Evolutionary conservation across 2,797 vertebrate genomes (phyloP).

Genomic region (Urophycis tenuis): DNA sequence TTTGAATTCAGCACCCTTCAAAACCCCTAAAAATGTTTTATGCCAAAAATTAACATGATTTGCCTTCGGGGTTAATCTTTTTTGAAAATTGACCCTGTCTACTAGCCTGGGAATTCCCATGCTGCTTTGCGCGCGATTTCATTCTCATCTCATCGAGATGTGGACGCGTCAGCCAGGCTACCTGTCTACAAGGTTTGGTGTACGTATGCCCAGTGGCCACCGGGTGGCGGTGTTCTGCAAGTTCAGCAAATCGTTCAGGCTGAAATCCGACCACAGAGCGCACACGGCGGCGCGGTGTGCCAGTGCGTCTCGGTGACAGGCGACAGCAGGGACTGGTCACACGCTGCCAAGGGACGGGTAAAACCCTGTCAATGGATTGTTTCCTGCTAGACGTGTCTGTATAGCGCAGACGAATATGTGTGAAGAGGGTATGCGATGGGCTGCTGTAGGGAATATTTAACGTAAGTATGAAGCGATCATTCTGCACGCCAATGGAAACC

Average conservation of each 20-base stretch:
- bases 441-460: background rate
- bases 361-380: background rate
- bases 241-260: background rate
- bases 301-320: background rate
- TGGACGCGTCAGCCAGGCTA: too few relatives aligned
- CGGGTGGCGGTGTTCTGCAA: conserved; percentile 34
- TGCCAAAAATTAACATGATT: too few relatives aligned
- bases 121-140: too few relatives aligned
- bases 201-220: background rate
- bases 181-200: too few relatives aligned
- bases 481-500: background rate
- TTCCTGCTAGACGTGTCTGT: background rate
- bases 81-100: too few relatives aligned
- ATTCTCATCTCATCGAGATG: too few relatives aligned
- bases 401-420: too few relatives aligned
- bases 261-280: background rate
- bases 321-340: background rate
- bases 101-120: too few relatives aligned
- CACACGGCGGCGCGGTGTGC: background rate
- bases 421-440: background rate
- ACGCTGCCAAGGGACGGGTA: background rate
- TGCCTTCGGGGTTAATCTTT: too few relatives aligned
- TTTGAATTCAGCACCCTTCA: too few relatives aligned
- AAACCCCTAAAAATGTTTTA: too few relatives aligned
- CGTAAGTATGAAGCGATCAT: background rate